Evolutionary conservation across 2,113 vertebrate species (phyloP).

Genomic region (Craseonycteris thonglongyai): DNA sequence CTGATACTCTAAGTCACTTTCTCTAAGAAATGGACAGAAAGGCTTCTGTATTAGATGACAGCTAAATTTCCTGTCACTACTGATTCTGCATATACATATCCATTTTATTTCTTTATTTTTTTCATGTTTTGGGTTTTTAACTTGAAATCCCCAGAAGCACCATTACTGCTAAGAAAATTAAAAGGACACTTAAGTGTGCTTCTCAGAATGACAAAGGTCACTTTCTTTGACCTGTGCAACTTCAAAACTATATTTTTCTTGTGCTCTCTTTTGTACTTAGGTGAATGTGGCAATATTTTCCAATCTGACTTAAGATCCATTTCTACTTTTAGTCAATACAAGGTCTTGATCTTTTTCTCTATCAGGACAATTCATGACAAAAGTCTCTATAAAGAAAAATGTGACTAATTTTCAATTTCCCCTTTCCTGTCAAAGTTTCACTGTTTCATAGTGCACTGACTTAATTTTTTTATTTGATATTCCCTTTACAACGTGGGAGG

Average conservation of each 20-base stretch:
- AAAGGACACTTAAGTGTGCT: background rate
- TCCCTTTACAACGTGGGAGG: no score
- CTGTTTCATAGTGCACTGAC: background rate
- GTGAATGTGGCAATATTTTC: background rate
- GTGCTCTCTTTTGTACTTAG: background rate
- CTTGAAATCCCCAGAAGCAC: background rate
- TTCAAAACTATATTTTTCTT: no score
- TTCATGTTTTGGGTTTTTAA: background rate
- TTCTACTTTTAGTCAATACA: background rate
- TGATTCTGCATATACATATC: background rate
- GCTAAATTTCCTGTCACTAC: background rate
- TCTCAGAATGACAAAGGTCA: background rate
- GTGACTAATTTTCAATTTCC: background rate
- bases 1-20: background rate
- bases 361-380: background rate
- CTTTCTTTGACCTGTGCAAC: no score
- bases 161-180: background rate
- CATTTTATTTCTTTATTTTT: background rate
- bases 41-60: background rate
- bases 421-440: background rate
- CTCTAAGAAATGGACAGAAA: background rate
- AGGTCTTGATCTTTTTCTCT: background rate
- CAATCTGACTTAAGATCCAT: background rate
- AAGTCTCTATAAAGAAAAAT: background rate
- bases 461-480: background rate